A percentile compares a stretch with the other conserved stretches of the same genome.
Conservation (phyloP, 2,888 invertebrate species). For the Apomyelois bistriatella region DNA sequence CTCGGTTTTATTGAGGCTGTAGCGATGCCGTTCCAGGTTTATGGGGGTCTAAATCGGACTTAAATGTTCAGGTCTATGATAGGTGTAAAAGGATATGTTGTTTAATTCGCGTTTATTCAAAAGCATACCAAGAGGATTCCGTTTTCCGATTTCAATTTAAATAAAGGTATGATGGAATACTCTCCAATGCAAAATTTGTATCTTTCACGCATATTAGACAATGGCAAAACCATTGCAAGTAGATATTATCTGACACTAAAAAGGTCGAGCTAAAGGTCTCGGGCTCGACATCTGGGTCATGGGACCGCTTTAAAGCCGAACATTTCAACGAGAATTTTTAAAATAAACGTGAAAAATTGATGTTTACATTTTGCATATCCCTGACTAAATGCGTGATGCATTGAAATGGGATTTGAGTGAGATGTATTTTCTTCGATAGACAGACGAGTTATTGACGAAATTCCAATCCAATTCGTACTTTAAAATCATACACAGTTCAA, state of each 20-base stretch:
- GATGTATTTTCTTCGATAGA: background rate
- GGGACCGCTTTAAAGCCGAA: background rate
- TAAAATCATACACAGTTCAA: background rate
- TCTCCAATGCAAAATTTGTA: background rate
- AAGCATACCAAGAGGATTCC: no score
- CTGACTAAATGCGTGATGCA: background rate
- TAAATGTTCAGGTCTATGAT: background rate
- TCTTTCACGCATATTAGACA: background rate
- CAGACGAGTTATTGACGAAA: background rate
- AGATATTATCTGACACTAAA: background rate
- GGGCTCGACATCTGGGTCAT: background rate
- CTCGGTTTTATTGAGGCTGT: background rate
- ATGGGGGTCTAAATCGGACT: background rate
- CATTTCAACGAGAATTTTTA: background rate
- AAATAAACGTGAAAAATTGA: background rate
- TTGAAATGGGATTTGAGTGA: background rate
- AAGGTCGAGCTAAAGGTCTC: constrained; percentile 6
- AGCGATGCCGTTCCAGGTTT: background rate
- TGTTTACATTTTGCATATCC: background rate
- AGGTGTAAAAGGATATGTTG: no score
- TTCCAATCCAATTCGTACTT: background rate
- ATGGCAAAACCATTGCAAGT: background rate
- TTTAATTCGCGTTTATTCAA: no score
- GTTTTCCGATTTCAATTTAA: no score
- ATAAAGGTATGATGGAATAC: no score